Conservation (phyloP, 2,888 invertebrate genomes). For the Leptopilina myrica region DNA sequence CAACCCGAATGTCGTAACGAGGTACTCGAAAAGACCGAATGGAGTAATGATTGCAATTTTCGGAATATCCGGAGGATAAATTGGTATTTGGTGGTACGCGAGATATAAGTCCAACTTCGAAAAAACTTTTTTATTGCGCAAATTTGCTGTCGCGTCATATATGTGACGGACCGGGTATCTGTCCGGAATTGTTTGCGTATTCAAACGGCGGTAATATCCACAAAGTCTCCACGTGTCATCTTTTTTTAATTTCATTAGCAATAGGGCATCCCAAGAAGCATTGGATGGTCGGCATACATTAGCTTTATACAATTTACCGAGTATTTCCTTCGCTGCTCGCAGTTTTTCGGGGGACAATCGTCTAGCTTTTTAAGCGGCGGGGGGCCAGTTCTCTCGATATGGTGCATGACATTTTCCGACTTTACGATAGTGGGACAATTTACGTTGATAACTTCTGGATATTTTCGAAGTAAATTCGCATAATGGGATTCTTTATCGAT, state of each 20-base stretch:
- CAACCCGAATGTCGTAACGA: not conserved
- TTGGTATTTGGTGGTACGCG: not conserved
- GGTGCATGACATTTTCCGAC: not conserved
- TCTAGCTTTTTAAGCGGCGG: not conserved
- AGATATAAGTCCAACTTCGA: not conserved
- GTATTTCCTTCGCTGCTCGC: not conserved
- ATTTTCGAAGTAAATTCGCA: not conserved
- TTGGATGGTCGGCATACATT: not conserved
- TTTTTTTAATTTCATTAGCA: not conserved
- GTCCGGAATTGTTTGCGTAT: not conserved
- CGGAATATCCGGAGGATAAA: not conserved
- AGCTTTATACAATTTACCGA: not conserved
- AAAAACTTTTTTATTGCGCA: not conserved
- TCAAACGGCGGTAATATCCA: conserved; percentile 3
- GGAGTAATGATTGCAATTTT: not conserved
- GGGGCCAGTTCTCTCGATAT: not conserved
- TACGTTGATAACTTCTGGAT: not conserved
- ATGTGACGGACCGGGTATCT: not conserved
- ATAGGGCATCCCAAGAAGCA: not conserved
- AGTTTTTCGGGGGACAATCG: not conserved
- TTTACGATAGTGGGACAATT: not conserved
- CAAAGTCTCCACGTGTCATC: not conserved
- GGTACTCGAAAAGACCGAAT: not conserved
- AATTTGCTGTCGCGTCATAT: not conserved
- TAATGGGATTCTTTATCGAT: not conserved